Evolutionary conservation across 2,797 vertebrate species (phyloP), one percentile per base, ranked within the genome.

Genomic region (Aselliscus stoliczkanus): DNA sequence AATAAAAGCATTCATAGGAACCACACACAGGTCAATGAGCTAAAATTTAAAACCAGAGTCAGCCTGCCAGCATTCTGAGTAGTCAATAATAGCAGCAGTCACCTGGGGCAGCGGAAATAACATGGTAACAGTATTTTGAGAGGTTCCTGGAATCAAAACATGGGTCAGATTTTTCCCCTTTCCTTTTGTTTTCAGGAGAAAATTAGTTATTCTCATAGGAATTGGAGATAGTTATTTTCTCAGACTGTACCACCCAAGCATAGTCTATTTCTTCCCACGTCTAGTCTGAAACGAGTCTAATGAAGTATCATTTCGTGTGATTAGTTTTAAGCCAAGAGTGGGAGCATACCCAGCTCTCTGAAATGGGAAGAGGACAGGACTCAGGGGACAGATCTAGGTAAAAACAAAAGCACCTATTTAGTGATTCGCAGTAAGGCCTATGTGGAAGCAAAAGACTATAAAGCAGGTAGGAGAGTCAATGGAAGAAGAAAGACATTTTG

Each of bases 91-190:
- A 97, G 88, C 94, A 85, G 93, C 34, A 39, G 54, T 42, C 93
- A 95, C 73, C 96, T 95, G 96, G 31, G 50, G 95, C 9, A 37
- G 96, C 93, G 98, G 95, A 72, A 98, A 90, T 86, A 96, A 86
- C 86, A 97, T 31, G 84, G 79, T 88, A 80, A 67, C 37, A 65
- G 56, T 96, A 96, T 94, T 94, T 93, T 96, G 86, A 98, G 96
- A 83, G 64, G 42, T 98, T 98, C 97, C 97, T 97, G 97, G 97
- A 98, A 97, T 96, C 93, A 96, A 97, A 96, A 97, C 95, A 97
- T 37, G 82, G 96, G 97, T 96, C 97, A 96, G 62, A 90, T 54
- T 85, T 95, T 96, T 90, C 81, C 95, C 93, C 83, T 95, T 96
- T 93, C 95, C 95, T 95, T 97, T 97, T 97, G 96, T 98, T 97